Evolutionary conservation across 2,113 vertebrate genomes (phyloP), one percentile per base, ranked within the genome.

Genomic region (Hippopotamus amphibius): DNA sequence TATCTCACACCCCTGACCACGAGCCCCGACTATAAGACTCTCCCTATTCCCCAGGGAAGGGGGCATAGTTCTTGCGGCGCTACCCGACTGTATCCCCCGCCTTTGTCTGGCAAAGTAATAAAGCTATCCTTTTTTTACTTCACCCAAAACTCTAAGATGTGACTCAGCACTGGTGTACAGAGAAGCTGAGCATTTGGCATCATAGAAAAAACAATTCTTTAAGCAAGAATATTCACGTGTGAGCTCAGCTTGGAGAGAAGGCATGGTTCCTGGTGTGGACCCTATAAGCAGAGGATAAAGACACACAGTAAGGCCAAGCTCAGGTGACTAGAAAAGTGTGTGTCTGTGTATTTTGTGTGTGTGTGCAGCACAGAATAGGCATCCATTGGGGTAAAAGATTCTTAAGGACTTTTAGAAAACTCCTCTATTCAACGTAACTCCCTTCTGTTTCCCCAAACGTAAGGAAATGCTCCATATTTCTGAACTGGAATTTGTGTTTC

Each of bases 401-500:
- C 22, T 46, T 26, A 53, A 69, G 69, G 17, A 37, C 46, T 76
- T 76, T 88, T 15, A 66, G 59, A 79, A 90, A 90, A 71, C 30
- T 28, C n/a, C 48, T 2, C 17, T 71, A 4, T 90, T 93, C 3
- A n/a, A 24, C 16, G 46, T 84, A 89, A 93, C 63, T 77, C 26
- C 26, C 17, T 89, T 71, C 63, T 55, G 16, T 89, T 96, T 93
- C n/a, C 50, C 57, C 55, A 84, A 85, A 55, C 61, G 79, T 77
- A 26, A 96, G 86, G 63, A 85, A 71, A 89, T 43, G n/a, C 21
- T 77, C 30, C 37, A 53, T 83, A 28, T 63, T 69, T 71, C 15
- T 85, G 43, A 90, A 77, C 13, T 33, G 63, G 22, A n/a, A 93
- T 93, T 79, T 96, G 15, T 53, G 63, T 90, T 93, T 93, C 28